These are phyloP conservation scores for Nematolebias whitei DNA, from an alignment of 2,113 vertebrate genomes.

Conservation along the genomic window DNA sequence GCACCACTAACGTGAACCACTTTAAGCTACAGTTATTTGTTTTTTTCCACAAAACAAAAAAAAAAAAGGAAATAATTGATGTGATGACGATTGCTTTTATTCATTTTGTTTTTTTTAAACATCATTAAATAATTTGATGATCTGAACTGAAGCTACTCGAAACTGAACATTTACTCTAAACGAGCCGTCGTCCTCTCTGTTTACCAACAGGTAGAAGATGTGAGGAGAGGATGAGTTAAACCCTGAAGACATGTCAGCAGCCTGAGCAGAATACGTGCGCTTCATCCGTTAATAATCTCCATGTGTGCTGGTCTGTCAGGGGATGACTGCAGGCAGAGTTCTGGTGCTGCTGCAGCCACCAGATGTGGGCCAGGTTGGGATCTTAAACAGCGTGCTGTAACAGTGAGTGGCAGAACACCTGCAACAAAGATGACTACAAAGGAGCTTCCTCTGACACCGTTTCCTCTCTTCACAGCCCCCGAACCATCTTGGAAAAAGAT, in stretches of 20 bases:
- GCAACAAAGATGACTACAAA: conserved; percentile 86
- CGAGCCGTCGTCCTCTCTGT: no score
- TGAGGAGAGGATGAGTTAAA: no score
- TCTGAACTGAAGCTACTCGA: no score
- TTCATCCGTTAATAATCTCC: conserved; percentile 22
- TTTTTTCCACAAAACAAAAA: no score
- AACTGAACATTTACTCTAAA: no score
- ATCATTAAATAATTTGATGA: no score
- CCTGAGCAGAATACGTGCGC: not conserved
- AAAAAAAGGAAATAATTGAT: no score
- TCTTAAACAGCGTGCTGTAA: conserved; percentile 78
- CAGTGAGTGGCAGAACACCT: conserved; percentile 85
- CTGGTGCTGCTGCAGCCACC: conserved; percentile 56
- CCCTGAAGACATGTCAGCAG: not conserved
- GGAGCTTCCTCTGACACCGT: conserved; percentile 76
- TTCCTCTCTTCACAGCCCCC: conserved; percentile 76
- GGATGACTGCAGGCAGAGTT: conserved; percentile 20
- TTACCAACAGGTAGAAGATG: no score
- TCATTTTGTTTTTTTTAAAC: no score
- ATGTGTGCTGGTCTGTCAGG: conserved; percentile 46
- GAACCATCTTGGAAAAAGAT: conserved; percentile 81
- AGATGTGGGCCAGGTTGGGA: conserved; percentile 80
- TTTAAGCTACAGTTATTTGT: no score
- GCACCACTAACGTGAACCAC: no score
- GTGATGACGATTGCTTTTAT: no score